Percentiles rank a stretch among this genome's conserved stretches.
These are phyloP conservation scores for Drosophila neocordata DNA, from an alignment of 1,140 invertebrate genomes.

Conservation along the genomic window DNA sequence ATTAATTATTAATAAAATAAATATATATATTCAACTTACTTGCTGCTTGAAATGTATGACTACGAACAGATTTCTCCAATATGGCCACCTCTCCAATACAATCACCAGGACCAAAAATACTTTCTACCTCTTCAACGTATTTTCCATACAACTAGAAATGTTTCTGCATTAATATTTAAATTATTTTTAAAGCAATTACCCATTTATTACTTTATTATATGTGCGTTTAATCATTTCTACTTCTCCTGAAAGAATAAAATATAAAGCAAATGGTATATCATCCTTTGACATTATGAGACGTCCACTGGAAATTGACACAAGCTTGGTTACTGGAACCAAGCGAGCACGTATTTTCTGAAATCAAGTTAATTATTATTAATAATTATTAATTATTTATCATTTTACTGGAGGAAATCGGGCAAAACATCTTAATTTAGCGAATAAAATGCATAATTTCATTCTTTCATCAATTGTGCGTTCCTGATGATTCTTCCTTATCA, in stretches of 20 bases:
- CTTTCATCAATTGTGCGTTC: slow-evolving; percentile 36
- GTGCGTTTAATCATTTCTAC: slow-evolving; percentile 27
- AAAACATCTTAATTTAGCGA: slow-evolving; percentile 43
- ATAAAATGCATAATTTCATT: slow-evolving; percentile 36
- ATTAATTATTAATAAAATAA: no score
- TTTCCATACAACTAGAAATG: not conserved
- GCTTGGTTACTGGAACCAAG: slow-evolving; percentile 40
- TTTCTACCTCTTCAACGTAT: not conserved
- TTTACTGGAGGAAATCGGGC: slow-evolving; percentile 32
- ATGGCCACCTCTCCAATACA: slow-evolving; percentile 46
- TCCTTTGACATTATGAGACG: slow-evolving; percentile 32
- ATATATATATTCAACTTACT: slow-evolving; percentile 27
- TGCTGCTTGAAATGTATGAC: slow-evolving; percentile 29
- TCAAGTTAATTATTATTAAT: not conserved
- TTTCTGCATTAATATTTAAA: not conserved
- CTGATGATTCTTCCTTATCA: slow-evolving; percentile 39
- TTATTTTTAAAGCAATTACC: not conserved
- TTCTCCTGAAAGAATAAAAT: slow-evolving; percentile 48
- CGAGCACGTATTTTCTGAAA: slow-evolving; percentile 48
- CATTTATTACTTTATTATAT: slow-evolving; percentile 2
- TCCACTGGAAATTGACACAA: slow-evolving; percentile 32
- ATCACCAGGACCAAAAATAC: slow-evolving; percentile 52
- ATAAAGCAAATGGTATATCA: slow-evolving; percentile 34
- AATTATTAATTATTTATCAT: no score
- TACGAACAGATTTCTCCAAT: slow-evolving; percentile 24